phyloP scores from a whole-genome alignment of 2,888 invertebrate genomes.

The Pherbina coryleti region DNA sequence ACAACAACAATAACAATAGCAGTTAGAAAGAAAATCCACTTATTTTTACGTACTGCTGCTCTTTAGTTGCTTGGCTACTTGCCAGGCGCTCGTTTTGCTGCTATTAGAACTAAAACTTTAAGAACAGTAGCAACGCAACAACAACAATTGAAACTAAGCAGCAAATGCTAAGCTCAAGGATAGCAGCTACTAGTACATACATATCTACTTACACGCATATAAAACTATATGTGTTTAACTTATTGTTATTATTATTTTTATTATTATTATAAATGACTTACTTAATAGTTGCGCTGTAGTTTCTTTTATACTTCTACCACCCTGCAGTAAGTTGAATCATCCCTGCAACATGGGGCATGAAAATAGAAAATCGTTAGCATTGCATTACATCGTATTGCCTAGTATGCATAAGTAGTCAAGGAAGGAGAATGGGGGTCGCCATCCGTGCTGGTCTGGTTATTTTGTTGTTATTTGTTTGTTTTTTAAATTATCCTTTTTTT shows the following conservation, averaged over 20 bases:
- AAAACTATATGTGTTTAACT: neutral
- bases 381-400: neutral
- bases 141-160: neutral
- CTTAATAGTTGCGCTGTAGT: conserved; percentile 22
- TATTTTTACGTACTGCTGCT: neutral
- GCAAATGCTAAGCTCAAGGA: conserved; percentile 1
- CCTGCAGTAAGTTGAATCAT: no score
- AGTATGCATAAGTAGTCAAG: neutral
- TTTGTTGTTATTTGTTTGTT: neutral
- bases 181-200: neutral
- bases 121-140: neutral
- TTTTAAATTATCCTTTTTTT: neutral
- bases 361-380: neutral
- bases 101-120: neutral
- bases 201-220: neutral
- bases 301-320: no score
- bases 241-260: conserved; percentile 20
- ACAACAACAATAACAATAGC: neutral
- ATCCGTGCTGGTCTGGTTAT: neutral
- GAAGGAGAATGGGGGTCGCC: neutral
- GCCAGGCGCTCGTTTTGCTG: neutral
- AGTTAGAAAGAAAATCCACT: neutral
- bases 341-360: neutral
- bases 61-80: neutral
- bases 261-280: conserved; percentile 28